A percentile compares a stretch with the other conserved stretches of the same genome.
phyloP scores from a whole-genome alignment of 2,797 vertebrate species.

The Geotrypetes seraphini region DNA sequence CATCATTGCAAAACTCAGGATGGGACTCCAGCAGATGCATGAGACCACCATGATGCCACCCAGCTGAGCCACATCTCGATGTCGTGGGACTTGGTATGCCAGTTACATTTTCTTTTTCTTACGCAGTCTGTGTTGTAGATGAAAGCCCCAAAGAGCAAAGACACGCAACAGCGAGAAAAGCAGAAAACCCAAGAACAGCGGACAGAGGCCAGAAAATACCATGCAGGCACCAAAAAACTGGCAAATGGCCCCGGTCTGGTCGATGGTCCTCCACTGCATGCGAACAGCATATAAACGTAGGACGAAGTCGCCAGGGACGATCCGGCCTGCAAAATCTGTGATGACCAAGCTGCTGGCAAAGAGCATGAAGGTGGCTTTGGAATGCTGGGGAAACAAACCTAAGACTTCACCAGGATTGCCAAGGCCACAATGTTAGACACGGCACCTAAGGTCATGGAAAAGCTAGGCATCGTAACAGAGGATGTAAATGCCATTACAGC shows the following conservation, averaged over 20 bases:
- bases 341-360: slow-evolving; percentile 74
- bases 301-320: slow-evolving; percentile 73
- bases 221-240: slow-evolving; percentile 73
- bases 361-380: slow-evolving; percentile 76
- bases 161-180: slow-evolving; percentile 71
- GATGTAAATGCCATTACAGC: too few relatives aligned
- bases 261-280: slow-evolving; percentile 12
- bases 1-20: slow-evolving; percentile 74
- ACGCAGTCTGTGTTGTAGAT: slow-evolving; percentile 68
- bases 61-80: slow-evolving; percentile 86
- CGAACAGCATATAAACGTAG: slow-evolving; percentile 58
- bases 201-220: slow-evolving; percentile 86
- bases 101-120: slow-evolving; percentile 33
- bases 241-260: slow-evolving; percentile 48
- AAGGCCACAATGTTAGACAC: slow-evolving; percentile 77
- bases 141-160: slow-evolving; percentile 62
- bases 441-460: slow-evolving; percentile 78
- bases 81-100: slow-evolving; percentile 63
- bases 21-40: slow-evolving; percentile 84
- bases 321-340: slow-evolving; percentile 75
- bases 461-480: slow-evolving; percentile 49
- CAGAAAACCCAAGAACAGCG: slow-evolving; percentile 73
- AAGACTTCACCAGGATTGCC: slow-evolving; percentile 71
- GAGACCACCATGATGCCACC: slow-evolving; percentile 82
- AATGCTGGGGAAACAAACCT: slow-evolving; percentile 61